A percentile compares a stretch with the other conserved stretches of the same genome.
Evolutionary conservation across 2,797 vertebrate genomes (phyloP).

Genomic region (Anomalospiza imberbis): DNA sequence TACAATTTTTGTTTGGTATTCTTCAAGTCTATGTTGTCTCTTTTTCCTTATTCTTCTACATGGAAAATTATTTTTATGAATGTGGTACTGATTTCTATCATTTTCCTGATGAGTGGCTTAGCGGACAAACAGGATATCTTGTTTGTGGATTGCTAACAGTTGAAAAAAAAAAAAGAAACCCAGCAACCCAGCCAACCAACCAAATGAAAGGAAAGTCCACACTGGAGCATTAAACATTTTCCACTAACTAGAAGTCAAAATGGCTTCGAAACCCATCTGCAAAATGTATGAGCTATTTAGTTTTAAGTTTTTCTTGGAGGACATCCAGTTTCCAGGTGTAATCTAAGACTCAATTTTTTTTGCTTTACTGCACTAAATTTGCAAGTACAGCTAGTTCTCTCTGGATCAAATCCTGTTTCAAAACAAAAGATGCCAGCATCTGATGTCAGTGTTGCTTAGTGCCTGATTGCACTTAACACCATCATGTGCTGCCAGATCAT

Average conservation of each 20-base stretch:
- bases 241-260: neutral
- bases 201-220: neutral
- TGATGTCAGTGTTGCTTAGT: constrained; percentile 50
- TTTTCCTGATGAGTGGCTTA: neutral
- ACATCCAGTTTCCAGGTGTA: constrained; percentile 5
- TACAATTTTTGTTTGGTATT: neutral
- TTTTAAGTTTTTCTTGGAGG: neutral
- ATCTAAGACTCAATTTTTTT: neutral
- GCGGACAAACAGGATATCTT: neutral
- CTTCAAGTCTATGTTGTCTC: neutral
- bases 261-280: neutral
- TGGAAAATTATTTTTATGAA: neutral
- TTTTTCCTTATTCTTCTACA: neutral
- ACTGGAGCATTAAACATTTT: neutral
- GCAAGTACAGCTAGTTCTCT: constrained; percentile 22
- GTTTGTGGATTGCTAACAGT: neutral
- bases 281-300: neutral
- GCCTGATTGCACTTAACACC: constrained; percentile 36
- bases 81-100: neutral
- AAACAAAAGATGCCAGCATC: constrained; percentile 51
- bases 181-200: neutral
- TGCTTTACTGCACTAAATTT: constrained; percentile 32
- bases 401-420: constrained; percentile 40
- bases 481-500: constrained; percentile 12
- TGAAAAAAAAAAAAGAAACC: too few relatives aligned